Evolutionary conservation across 2,113 vertebrate genomes (phyloP).

Genomic region (Noctilio leporinus): DNA sequence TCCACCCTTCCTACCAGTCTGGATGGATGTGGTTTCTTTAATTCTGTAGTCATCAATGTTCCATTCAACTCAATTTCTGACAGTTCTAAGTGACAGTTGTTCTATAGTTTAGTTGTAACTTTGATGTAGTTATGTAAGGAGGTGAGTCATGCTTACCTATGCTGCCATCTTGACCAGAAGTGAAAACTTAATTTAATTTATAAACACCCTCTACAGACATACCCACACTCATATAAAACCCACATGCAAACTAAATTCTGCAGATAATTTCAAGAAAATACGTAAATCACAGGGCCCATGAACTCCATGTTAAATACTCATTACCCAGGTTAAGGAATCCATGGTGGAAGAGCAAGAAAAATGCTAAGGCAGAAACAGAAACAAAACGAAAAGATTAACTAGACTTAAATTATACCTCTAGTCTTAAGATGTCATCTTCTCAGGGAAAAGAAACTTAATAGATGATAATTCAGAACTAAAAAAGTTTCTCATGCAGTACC

Average conservation of each 20-base stretch:
- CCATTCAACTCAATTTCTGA: no score
- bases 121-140: no score
- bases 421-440: background rate
- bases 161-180: no score
- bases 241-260: background rate
- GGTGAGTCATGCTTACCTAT: no score
- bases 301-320: background rate
- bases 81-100: no score
- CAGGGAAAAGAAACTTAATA: background rate
- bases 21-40: no score
- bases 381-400: conserved; percentile 21
- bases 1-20: no score
- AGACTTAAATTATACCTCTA: background rate
- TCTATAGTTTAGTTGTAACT: no score
- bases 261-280: background rate
- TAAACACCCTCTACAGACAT: background rate
- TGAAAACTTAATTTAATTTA: background rate
- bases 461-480: background rate
- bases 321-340: background rate
- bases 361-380: background rate
- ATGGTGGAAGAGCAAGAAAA: background rate
- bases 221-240: background rate
- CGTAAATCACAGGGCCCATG: background rate
- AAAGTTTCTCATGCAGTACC: background rate
- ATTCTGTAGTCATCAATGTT: no score